Base-by-base conservation (phyloP, 2,797 vertebrate genomes). In the Myotis myotis region DNA sequence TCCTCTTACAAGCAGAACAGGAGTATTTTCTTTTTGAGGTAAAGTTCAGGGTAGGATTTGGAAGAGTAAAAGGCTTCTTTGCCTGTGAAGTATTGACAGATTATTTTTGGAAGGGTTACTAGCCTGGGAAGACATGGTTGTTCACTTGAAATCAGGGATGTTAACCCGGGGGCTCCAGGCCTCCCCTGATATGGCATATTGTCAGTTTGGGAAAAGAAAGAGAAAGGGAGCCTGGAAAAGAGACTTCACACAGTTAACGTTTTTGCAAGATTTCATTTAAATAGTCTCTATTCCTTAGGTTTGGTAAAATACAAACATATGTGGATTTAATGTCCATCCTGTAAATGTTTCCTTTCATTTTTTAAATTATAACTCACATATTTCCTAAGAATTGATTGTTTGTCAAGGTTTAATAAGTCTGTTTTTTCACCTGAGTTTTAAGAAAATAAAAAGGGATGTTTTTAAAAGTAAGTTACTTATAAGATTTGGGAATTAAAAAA, bases 381-480 rank as follows among this genome's bases (percentile, higher is more conserved):
- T 82, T 92, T 44, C 72, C 36, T 71, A 75, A 92, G 57, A 55
- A 44, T 44, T 75, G 44, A 38, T 80, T 23, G 20, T 83, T 83
- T 36, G 11, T 74, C 66, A 30, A 55, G 16, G 8, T 49, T 91
- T 75, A 70, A 81, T 60, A 74, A 87, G 80, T 76, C 38, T 83
- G 22, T 57, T 70, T 87, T 81, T 51, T 33, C 5, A 47, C n/a
- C 25, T 76, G 36, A 47, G 13, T 94, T 60, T 53, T 41, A 76
- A 80, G 53, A 36, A 55, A 71, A 53, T 44, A 44, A 60, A 68
- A 62, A 62, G 28, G 25, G 17, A 51, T 60, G 41, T 79, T 79
- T 62, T 93, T 12, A 51, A 87, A 95, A 91, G 74, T 64, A 93
- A 89, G 51, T 84, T 30, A 47, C 25, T 84, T 66, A 79, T n/a